Conservation (phyloP, 2,797 vertebrate genomes). For the Dermochelys coriacea region DNA sequence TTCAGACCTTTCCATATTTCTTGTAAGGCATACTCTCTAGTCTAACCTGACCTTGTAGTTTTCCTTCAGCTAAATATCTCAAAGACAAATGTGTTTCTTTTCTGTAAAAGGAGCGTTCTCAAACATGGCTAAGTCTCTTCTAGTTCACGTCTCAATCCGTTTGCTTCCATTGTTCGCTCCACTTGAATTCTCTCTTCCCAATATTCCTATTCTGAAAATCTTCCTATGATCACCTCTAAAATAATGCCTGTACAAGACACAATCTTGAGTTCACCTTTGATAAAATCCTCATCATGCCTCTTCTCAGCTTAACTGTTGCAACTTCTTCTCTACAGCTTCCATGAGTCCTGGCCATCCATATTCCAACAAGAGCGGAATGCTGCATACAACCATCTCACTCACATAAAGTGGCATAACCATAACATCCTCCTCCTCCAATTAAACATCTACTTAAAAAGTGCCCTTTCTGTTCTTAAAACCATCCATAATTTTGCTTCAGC, state of each 20-base stretch:
- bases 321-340: neutral
- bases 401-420: neutral
- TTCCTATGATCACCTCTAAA: neutral
- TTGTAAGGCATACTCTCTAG: neutral
- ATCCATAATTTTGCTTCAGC: neutral
- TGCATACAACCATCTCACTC: neutral
- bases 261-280: neutral
- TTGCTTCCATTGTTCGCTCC: neutral
- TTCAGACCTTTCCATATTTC: neutral
- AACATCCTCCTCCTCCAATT: neutral
- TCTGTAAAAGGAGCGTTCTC: neutral
- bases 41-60: neutral
- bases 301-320: constrained; percentile 9
- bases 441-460: neutral
- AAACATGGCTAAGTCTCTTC: constrained; percentile 1
- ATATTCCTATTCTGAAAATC: constrained; percentile 23
- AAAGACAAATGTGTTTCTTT: constrained; percentile 7
- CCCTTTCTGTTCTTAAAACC: neutral
- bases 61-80: neutral
- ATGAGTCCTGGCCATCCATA: neutral
- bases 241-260: constrained; percentile 20
- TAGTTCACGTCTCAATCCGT: neutral
- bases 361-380: neutral
- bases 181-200: constrained; percentile 15
- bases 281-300: neutral